Evolutionary conservation across 1,140 invertebrate species (phyloP), one percentile per base, ranked within the genome.

Genomic region (Helicoverpa armigera): DNA sequence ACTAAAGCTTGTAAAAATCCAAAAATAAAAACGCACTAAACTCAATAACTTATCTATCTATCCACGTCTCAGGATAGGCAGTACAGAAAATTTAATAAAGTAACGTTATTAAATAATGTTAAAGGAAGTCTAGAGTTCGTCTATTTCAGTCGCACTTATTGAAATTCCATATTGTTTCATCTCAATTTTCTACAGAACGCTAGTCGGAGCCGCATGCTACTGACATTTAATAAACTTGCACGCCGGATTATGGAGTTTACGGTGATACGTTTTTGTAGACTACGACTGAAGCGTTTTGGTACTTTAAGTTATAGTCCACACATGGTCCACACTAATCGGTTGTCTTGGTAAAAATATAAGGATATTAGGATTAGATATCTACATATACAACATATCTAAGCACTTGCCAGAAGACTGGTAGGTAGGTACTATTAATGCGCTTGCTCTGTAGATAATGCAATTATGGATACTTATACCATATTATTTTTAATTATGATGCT

Each of bases 151-250:
- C 80, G 70, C 83, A 72, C 85, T 74, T 72, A 74, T 67, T 81
- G 48, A 69, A 75, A 60, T 81, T 81, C 31, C 60, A 58, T 81
- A 84, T 84, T 87, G 81, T 82, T 87, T 85, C 81, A 74, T 85
- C 83, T 80, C 85, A 84, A 87, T 87, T 84, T 86, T 84, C 83
- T 70, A 78, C 51, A 11, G 76, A 86, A 82, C 78, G 80, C 79
- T 77, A 85, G 85, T 84, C 85, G 81, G 83, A 60, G 81, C 87
- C 88, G 85, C 78, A 78, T 90, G 89, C 65, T 85, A 65, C 83
- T 90, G 89, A 90, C 88, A 84, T 90, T 90, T 90, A 90, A 88
- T 89, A 90, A 90, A 87, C 88, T 88, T 83, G 85, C 81, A 81
- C 82, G 75, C 80, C 65, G 23, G 81, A 88, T 85, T 88, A 84